phyloP scores from a whole-genome alignment of 2,113 vertebrate genomes.

The Nyctereutes procyonoides region DNA sequence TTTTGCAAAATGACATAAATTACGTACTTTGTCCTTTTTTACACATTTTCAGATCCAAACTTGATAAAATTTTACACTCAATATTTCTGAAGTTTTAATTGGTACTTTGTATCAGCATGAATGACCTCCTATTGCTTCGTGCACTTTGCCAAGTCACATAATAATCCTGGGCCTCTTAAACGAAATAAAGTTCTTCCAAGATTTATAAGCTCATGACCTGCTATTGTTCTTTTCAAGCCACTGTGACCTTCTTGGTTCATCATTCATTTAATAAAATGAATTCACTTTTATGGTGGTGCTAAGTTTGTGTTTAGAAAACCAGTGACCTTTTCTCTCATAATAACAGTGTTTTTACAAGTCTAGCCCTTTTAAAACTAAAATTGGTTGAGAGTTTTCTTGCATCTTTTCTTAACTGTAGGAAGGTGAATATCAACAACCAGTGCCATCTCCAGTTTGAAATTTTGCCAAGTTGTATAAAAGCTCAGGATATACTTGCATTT shows the following conservation, averaged over 20 bases:
- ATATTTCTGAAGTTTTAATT: slow-evolving; percentile 53
- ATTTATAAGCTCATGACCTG: slow-evolving; percentile 62
- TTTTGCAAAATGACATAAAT: slow-evolving; percentile 9
- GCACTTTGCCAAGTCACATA: background rate
- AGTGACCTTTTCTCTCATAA: slow-evolving; percentile 69
- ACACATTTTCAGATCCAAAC: background rate
- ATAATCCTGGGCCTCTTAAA: slow-evolving; percentile 46
- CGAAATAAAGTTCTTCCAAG: slow-evolving; percentile 53
- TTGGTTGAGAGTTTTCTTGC: background rate
- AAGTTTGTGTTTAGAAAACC: slow-evolving; percentile 63
- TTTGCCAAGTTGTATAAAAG: background rate
- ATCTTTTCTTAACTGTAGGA: background rate
- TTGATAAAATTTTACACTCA: background rate
- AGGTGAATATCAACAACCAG: background rate
- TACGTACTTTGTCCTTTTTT: background rate
- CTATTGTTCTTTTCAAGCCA: slow-evolving; percentile 61
- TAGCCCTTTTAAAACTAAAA: slow-evolving; percentile 46
- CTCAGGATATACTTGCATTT: background rate
- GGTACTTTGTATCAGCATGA: background rate
- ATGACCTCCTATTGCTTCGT: slow-evolving; percentile 36
- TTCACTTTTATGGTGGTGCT: slow-evolving; percentile 59
- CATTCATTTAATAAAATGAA: slow-evolving; percentile 68
- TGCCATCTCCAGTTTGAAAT: background rate
- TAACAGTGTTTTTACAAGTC: slow-evolving; percentile 46
- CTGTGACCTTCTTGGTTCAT: slow-evolving; percentile 64